Evolutionary conservation across 2,113 vertebrate genomes (phyloP).

Genomic region (Indicator indicator): DNA sequence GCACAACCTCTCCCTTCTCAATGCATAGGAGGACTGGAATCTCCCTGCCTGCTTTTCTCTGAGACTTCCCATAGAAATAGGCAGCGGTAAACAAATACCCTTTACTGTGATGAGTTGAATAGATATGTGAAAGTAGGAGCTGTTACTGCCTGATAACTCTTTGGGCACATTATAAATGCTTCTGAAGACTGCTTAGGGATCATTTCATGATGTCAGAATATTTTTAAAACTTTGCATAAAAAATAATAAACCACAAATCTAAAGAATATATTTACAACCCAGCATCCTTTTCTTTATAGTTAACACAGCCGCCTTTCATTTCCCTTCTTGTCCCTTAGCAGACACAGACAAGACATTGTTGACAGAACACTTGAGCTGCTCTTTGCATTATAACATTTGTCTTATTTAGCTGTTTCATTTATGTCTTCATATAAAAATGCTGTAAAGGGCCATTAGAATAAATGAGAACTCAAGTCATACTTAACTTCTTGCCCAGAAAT

Average conservation of each 20-base stretch:
- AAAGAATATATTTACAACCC: background rate
- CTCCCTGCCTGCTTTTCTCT: background rate
- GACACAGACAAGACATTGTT: fast-evolving
- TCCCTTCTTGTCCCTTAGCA: background rate
- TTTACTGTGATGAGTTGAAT: background rate
- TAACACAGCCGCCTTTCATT: background rate
- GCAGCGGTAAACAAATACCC: background rate
- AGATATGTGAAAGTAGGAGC: background rate
- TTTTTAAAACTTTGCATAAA: background rate
- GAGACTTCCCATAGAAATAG: background rate
- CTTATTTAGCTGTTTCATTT: background rate
- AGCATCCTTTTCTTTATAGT: background rate
- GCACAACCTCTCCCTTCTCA: background rate
- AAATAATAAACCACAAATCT: background rate
- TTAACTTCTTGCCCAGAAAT: background rate
- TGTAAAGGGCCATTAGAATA: background rate
- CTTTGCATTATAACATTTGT: background rate
- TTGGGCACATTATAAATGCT: background rate
- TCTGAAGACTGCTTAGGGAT: background rate
- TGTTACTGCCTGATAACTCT: background rate
- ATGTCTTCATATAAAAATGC: background rate
- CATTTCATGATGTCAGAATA: background rate
- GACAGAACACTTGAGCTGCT: background rate
- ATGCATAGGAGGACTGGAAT: background rate
- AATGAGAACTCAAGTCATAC: background rate